phyloP scores from a whole-genome alignment of 1,140 invertebrate genomes.

The Metopolophium dirhodum region DNA sequence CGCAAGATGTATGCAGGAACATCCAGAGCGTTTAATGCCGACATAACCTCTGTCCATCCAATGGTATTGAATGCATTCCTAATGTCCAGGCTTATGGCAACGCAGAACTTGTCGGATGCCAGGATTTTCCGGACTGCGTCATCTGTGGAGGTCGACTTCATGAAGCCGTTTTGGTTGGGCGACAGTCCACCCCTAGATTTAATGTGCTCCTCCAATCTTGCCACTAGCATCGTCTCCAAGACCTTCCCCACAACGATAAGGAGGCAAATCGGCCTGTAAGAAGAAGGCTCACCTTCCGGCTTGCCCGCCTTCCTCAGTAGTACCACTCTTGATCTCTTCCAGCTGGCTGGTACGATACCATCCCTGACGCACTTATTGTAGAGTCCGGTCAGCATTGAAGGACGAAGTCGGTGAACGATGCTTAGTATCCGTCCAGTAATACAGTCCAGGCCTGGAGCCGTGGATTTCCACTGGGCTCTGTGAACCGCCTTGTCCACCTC shows the following conservation, averaged over 20 bases:
- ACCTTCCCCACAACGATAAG: background rate
- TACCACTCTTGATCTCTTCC: background rate
- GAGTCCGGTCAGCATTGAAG: background rate
- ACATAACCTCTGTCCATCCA: background rate
- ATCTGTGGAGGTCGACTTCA: background rate
- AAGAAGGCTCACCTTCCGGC: background rate
- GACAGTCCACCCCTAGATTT: background rate
- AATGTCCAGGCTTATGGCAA: background rate
- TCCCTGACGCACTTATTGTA: background rate
- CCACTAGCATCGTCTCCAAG: background rate
- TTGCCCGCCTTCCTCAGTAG: background rate
- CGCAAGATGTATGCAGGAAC: background rate
- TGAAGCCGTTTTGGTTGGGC: background rate
- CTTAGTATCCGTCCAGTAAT: background rate
- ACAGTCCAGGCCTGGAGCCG: background rate
- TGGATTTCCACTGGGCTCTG: background rate
- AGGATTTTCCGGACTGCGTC: background rate
- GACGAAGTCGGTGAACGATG: background rate
- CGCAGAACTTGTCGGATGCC: background rate
- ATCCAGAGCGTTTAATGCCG: background rate
- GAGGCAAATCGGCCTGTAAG: background rate
- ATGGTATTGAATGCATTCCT: slow-evolving; percentile 12
- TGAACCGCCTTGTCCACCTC: background rate
- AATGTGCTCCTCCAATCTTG: background rate
- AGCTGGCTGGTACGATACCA: background rate